A percentile compares a stretch with the other conserved stretches of the same genome.
Conservation (phyloP, 2,888 invertebrate genomes). For the Shargacucullia verbasci region DNA sequence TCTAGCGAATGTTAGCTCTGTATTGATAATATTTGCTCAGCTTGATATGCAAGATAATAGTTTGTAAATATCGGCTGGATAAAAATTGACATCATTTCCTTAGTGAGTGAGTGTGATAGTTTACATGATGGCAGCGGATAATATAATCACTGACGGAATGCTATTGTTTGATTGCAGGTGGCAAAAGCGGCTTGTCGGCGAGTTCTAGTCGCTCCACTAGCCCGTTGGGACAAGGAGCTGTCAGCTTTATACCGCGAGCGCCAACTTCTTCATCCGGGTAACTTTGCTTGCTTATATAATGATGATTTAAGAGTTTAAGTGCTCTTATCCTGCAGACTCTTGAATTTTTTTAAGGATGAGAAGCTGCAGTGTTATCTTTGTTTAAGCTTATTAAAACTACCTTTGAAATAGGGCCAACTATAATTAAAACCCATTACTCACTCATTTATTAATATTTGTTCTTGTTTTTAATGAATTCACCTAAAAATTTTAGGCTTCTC, state of each 20-base stretch:
- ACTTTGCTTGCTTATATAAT: constrained; percentile 49
- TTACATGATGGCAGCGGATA: constrained; percentile 25
- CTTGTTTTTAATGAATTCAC: too few species aligned
- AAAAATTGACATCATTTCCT: constrained; percentile 35
- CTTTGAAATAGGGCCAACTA: too few species aligned
- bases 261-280: constrained; percentile 90
- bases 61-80: constrained; percentile 43
- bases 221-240: constrained; percentile 84
- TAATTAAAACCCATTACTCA: too few species aligned
- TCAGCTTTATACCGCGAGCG: constrained; percentile 85
- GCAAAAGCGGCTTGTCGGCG: constrained; percentile 85
- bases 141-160: constrained; percentile 49
- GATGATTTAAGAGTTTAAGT: constrained; percentile 37
- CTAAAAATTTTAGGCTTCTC: too few species aligned
- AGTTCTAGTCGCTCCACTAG: constrained; percentile 90
- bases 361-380: too few species aligned
- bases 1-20: constrained; percentile 66
- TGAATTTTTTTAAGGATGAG: constrained; percentile 24
- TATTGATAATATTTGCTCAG: constrained; percentile 69
- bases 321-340: constrained; percentile 20
- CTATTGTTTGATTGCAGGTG: constrained; percentile 73
- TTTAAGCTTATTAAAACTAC: too few species aligned
- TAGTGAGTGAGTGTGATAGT: constrained; percentile 25
- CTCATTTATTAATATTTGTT: too few species aligned
- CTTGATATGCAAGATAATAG: constrained; percentile 63